Base-by-base conservation (phyloP, 2,888 invertebrate species). In the Fissipunctia ypsillon region DNA sequence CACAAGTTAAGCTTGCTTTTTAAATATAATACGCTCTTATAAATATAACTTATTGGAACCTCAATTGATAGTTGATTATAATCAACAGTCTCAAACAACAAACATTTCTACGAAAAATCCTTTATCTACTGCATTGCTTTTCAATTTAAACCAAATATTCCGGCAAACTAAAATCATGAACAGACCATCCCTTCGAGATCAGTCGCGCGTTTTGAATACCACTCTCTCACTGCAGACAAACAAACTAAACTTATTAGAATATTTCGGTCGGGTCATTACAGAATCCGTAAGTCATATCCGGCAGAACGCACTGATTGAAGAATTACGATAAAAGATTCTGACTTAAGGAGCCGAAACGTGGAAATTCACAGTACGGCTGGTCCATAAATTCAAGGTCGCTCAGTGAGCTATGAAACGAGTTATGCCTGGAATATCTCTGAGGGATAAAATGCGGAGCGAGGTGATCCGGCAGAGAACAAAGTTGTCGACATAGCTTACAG, bases 191-290 rank as follows among this genome's bases (percentile, higher is more conserved):
- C 69, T 60, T 52, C 61, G 66, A 66, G 76, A 85, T 80, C 79
- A 80, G 80, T 83, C 57, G 68, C 83, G 79, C 79, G 79, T 83
- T 83, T 79, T 69, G 83, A 85, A 85, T 85, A 72, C 70, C 73
- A 54, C 78, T 78, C 85, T 78, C 66, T 69, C 59, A 66, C 43
- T 79, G 68, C 56, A 72, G 60, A 78, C 74, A 81, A 85, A 86
- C 76, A 87, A 89, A 89, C 88, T 87, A 85, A 85, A 80, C 73
- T 73, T 86, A 84, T 89, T 87, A 87, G 69, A 87, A 84, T 87
- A 88, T 88, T 88, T 86, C 82, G 78, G 83, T 79, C 54, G 43
- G 38, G 69, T n/a, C n/a, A n/a, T n/a, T n/a, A n/a, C n/a, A n/a
- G n/a, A n/a, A n/a, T n/a, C n/a, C n/a, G n/a, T n/a, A n/a, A n/a